Evolutionary conservation across 2,888 invertebrate genomes (phyloP), one percentile per base, ranked within the genome.

Genomic region (Nipponacmea schrenckii): DNA sequence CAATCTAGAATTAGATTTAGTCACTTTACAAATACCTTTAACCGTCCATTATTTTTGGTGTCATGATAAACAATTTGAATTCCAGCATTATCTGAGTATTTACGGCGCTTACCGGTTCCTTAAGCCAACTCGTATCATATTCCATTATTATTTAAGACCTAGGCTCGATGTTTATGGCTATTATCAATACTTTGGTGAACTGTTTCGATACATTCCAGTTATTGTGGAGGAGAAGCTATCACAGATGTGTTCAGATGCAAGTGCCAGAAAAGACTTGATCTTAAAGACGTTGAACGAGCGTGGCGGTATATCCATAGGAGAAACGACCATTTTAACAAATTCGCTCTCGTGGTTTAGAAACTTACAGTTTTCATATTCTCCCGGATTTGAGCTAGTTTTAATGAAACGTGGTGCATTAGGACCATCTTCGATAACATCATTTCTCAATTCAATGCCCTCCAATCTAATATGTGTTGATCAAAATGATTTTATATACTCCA

Each of bases 21-120:
- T 78, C 27, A 31, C 67, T n/a, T 39, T 48, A 7, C 26, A 48
- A 12, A 71, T 73, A 12, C 68, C 76, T 46, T 73, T 75, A 15
- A 71, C 74, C 68, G 79, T 82, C 10, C 82, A 83, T 68, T 80
- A 76, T 66, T 56, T 84, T n/a, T 84, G 83, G 84, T 85, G 85
- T 68, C 77, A 79, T 3, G 70, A 69, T 10, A 68, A 76, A 7
- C 77, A 79, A 73, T 83, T 85, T 64, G 81, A 83, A 67, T 85
- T 81, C 73, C 73, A 81, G 62, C 76, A 84, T 67, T 85, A 82
- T 74, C 71, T 85, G 39, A 79, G 80, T 44, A 77, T 85, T 5
- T 62, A 80, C 0, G 80, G 83, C 72, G 80, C 79, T n/a, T 79
- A 79, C 65, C 80, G 80, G 67, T 64, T 77, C 10, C 31, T 83